Base-by-base conservation (phyloP, 1,140 invertebrate genomes). In the Meloidogyne floridensis region DNA sequence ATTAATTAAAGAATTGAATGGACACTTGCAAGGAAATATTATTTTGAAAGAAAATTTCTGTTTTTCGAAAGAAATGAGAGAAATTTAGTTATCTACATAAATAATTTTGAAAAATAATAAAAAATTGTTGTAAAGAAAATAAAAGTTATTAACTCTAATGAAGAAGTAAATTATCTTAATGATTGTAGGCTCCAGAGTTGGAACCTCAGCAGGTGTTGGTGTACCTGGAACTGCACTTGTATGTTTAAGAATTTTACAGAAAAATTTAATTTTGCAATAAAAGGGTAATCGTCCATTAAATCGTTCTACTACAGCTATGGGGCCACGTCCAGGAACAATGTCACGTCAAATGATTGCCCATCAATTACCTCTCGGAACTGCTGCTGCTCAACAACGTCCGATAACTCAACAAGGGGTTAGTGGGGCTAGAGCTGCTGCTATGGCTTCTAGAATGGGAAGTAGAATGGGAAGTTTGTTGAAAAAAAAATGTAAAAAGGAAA, bases 381-480 rank as follows among this genome's bases (percentile, higher is more conserved):
- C 11, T 6, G 43, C 72, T 15, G 13, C 59, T 3, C 74, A 71
- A 4, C 79, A 80, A 43, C 15, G 83, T 20, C 83, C 83, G 18
- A 77, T 84, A 59, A 84, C 83, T 20, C 83, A 84, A 73, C 83
- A 84, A 78, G 83, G 83, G 13, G 59, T 84, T 20, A 51, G 77
- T 13, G 83, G 83, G 5, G 83, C 77, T 7, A 7, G 59, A 69
- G 5, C 18, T 13, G 2, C 43, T 71, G n/a, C 18, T 71, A 73
- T 73, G 18, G 77, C 65, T 3, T 43, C 56, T 43, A 70, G 83
- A 72, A 75, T 81, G 13, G 69, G 51, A 51, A 81, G 78, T 59
- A 15, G 69, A 51, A n/a, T 42, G 2, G 77, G 77, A n/a, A 71
- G 77, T 18, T 6, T 11, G 13, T 76, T 47, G 7, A 5, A 10